Conservation (phyloP, 30 jellyfish, hydroid and myxozoan genomes). For the Sanderia malayensis region DNA sequence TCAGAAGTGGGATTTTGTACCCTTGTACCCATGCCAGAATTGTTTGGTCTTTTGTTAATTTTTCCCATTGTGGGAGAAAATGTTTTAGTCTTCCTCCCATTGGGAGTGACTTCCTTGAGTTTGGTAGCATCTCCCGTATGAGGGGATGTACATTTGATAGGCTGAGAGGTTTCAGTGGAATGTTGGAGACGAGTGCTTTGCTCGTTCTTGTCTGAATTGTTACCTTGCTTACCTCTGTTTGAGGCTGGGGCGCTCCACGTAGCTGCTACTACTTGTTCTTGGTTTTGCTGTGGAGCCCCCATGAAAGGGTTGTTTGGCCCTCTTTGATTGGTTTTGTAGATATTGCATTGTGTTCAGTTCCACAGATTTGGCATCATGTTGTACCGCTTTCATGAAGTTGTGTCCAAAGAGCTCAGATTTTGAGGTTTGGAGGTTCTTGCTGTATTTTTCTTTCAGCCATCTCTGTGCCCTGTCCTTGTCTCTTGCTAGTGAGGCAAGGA, state of each 20-base stretch:
- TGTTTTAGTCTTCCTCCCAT: neutral
- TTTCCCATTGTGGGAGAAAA: conserved; percentile 7
- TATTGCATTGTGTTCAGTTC: neutral
- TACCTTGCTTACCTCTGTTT: neutral
- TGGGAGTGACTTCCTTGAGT: neutral
- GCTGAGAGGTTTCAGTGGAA: neutral
- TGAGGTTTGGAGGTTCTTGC: neutral
- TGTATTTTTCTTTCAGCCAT: neutral
- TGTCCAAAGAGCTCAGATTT: conserved; percentile 5
- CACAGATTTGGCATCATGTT: conserved; percentile 13
- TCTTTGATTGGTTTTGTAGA: neutral
- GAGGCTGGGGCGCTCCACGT: conserved; percentile 18
- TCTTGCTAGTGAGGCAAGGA: neutral
- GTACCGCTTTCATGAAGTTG: conserved; percentile 6
- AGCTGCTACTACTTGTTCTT: neutral
- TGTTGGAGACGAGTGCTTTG: conserved; percentile 15
- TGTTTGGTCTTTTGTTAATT: conserved; percentile 5
- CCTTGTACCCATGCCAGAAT: conserved; percentile 3
- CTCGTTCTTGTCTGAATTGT: neutral
- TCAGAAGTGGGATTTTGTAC: conserved; percentile 1
- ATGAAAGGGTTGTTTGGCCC: conserved; percentile 1
- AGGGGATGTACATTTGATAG: neutral
- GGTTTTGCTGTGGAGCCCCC: conserved; percentile 18
- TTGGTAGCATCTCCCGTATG: neutral
- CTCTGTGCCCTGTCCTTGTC: conserved; percentile 4